Conservation (phyloP, 2,113 vertebrate genomes). For the Myiozetetes cayanensis region DNA sequence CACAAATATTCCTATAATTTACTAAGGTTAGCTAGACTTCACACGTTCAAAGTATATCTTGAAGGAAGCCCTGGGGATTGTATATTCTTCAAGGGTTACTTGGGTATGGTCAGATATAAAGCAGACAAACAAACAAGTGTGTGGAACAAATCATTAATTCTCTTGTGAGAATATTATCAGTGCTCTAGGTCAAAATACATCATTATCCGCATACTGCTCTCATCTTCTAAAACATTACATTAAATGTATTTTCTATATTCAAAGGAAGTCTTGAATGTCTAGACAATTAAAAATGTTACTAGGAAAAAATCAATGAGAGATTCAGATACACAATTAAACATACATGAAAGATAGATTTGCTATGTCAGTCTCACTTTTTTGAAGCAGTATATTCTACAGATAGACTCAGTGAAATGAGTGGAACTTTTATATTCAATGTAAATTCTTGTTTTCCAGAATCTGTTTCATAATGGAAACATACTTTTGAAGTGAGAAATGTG, state of each 20-base stretch:
- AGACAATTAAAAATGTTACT: background rate
- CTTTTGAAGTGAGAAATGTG: background rate
- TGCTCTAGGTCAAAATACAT: background rate
- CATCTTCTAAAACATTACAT: background rate
- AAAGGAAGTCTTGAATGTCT: background rate
- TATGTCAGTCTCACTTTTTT: background rate
- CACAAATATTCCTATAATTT: background rate
- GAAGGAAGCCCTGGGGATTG: background rate
- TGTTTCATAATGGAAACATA: background rate
- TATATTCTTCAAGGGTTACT: background rate
- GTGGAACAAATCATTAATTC: background rate
- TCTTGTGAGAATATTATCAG: background rate
- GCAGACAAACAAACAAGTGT: background rate
- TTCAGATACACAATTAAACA: background rate
- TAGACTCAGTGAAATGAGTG: background rate
- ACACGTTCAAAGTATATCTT: background rate
- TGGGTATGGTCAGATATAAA: background rate
- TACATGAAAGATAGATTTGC: background rate
- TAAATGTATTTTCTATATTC: background rate
- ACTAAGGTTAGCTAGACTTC: background rate
- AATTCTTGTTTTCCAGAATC: background rate
- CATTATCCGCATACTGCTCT: background rate
- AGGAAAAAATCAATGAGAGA: background rate
- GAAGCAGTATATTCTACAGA: background rate
- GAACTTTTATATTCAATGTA: background rate